These are phyloP conservation scores for Plemyria rubiginata DNA, from an alignment of 2,888 invertebrate genomes.

Conservation along the genomic window DNA sequence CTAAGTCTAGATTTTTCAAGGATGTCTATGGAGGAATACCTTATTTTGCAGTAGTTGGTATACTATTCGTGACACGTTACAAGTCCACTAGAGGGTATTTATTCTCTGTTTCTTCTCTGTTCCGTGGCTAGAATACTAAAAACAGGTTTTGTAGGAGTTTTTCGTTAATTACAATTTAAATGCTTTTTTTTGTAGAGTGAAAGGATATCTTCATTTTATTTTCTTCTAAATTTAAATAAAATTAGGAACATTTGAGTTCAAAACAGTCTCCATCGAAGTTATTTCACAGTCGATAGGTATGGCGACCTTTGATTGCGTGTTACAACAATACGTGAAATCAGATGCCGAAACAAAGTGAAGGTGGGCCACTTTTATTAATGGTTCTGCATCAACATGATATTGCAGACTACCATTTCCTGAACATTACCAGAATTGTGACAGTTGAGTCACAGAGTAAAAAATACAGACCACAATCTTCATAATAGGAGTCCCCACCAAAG, in stretches of 20 bases:
- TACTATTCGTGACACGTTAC: too few species aligned
- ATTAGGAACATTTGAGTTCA: neutral
- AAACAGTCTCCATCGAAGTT: neutral
- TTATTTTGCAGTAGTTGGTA: too few species aligned
- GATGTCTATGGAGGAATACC: too few species aligned
- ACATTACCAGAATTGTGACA: slow-evolving; percentile 63
- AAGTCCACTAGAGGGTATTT: too few species aligned
- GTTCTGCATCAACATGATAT: slow-evolving; percentile 33
- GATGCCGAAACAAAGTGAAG: slow-evolving; percentile 23
- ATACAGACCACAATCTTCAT: neutral
- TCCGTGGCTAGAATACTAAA: too few species aligned
- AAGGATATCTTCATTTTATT: too few species aligned
- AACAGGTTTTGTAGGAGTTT: too few species aligned
- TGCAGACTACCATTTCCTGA: slow-evolving; percentile 50
- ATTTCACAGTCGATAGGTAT: neutral
- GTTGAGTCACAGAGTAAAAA: slow-evolving; percentile 35
- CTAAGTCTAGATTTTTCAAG: too few species aligned
- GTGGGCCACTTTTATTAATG: slow-evolving; percentile 35
- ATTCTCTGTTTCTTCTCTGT: too few species aligned
- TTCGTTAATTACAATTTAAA: too few species aligned
- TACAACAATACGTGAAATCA: slow-evolving; percentile 14
- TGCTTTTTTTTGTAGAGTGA: too few species aligned
- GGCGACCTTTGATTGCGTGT: slow-evolving; percentile 13
- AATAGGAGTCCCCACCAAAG: neutral
- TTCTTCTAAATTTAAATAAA: too few species aligned